These are phyloP conservation scores for Sylvia atricapilla DNA, from an alignment of 2,113 vertebrate genomes.

Conservation along the genomic window DNA sequence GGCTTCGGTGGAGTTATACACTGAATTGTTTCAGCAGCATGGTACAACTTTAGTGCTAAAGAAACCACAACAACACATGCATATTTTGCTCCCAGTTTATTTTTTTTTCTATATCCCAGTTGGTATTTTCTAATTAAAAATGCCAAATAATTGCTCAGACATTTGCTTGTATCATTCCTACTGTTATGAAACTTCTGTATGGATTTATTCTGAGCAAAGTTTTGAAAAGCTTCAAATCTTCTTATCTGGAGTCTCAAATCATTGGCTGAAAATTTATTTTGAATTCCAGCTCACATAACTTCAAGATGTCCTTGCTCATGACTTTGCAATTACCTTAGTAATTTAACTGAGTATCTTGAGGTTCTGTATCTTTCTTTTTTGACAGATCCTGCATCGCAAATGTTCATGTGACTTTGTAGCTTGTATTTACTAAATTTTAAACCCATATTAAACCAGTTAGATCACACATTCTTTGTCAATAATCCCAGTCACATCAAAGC, in stretches of 20 bases:
- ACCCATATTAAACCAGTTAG: not conserved
- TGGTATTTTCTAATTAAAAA: not conserved
- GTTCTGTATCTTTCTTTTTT: not conserved
- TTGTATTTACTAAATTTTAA: not conserved
- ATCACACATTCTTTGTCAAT: not conserved
- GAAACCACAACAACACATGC: not conserved
- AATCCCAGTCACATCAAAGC: not conserved
- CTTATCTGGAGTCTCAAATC: not conserved
- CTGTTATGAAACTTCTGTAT: not conserved
- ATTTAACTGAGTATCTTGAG: not conserved
- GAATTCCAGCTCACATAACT: not conserved
- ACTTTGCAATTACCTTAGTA: not conserved
- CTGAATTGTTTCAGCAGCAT: not conserved
- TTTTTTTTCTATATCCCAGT: not conserved
- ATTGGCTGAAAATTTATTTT: not conserved
- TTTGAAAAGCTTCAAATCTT: not conserved
- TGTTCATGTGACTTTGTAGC: not conserved
- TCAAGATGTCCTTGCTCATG: not conserved
- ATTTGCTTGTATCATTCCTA: not conserved
- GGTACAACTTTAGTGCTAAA: not conserved
- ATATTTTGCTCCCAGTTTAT: not conserved
- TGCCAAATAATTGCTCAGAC: not conserved
- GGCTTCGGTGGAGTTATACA: not conserved
- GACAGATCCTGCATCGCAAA: not conserved
- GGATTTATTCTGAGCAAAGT: not conserved